Base-by-base conservation (phyloP, 2,113 vertebrate species). In the Tympanuchus pallidicinctus region DNA sequence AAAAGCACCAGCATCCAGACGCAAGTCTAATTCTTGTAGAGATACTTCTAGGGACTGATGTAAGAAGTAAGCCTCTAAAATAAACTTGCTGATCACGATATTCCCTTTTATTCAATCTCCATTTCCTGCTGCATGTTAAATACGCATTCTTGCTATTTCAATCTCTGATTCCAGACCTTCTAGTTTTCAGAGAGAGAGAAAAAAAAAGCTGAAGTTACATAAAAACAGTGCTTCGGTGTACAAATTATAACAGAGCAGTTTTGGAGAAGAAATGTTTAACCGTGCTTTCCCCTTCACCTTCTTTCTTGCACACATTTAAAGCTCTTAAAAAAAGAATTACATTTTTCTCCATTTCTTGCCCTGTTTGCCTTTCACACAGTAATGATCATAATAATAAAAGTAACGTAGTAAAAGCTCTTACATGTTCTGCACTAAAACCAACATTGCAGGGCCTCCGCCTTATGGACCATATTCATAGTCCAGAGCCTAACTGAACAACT, bases 401-500 rank as follows among this genome's bases (percentile, higher is more conserved):
- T 9, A 52, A 42, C 30, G 21, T 2, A 43, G 32, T 52, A 74
- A 86, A 94, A 92, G 38, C 18, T 74, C 42, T 86, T 82, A 57
- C 13, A 22, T 25, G 9, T 56, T 92, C 48, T 89, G 36, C 30
- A 70, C 42, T 91, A 54, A 91, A 88, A 89, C 57, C 7, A 87
- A 76, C 0, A 3, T 48, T 59, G 12, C 27, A 63, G 10, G 34
- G 36, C 52, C 54, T 92, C 42, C 45, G 75, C 48, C 65, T 79
- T 45, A 76, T 8, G 14, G 32, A 45, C 28, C 16, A 69, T 43
- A 93, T 95, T 89, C 74, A 82, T 11, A 86, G 36, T 25, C 45
- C 71, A 75, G 66, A 69, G 57, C 72, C 79, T 91, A 86, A 94
- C 56, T 50, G 40, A 77, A 88, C 92, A 80, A 14, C 12, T 83